Evolutionary conservation across 2,888 invertebrate genomes (phyloP).

Genomic region (Amphimallon solstitiale): DNA sequence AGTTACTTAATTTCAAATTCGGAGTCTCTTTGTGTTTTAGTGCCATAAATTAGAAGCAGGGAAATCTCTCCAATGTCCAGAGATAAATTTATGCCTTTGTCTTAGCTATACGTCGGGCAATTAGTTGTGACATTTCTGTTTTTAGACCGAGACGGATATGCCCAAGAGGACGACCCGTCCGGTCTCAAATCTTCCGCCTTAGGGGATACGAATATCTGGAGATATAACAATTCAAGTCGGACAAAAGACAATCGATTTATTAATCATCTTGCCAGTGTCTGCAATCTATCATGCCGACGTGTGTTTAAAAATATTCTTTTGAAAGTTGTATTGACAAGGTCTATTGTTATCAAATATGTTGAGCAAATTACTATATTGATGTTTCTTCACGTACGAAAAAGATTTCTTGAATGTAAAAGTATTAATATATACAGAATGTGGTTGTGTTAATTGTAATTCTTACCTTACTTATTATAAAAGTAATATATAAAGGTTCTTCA

Average conservation of each 20-base stretch:
- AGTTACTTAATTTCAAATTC: neutral
- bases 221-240: constrained; percentile 1
- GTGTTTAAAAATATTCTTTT: no score
- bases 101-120: constrained; percentile 25
- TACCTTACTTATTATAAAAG: no score
- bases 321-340: no score
- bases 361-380: no score
- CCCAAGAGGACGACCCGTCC: constrained; percentile 24
- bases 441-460: no score
- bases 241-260: neutral
- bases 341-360: no score
- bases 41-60: constrained; percentile 24
- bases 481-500: no score
- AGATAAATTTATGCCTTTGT: constrained; percentile 31
- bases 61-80: constrained; percentile 19
- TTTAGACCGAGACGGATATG: constrained; percentile 28
- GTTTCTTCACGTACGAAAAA: no score
- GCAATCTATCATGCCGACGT: no score
- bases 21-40: constrained; percentile 15
- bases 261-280: no score
- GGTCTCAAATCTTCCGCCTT: constrained; percentile 19
- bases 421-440: no score
- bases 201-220: constrained; percentile 9
- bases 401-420: no score
- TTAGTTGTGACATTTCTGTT: constrained; percentile 32